A percentile compares a stretch with the other conserved stretches of the same genome.
Evolutionary conservation across 2,888 invertebrate genomes (phyloP).

Genomic region (Dermolepida albohirtum): DNA sequence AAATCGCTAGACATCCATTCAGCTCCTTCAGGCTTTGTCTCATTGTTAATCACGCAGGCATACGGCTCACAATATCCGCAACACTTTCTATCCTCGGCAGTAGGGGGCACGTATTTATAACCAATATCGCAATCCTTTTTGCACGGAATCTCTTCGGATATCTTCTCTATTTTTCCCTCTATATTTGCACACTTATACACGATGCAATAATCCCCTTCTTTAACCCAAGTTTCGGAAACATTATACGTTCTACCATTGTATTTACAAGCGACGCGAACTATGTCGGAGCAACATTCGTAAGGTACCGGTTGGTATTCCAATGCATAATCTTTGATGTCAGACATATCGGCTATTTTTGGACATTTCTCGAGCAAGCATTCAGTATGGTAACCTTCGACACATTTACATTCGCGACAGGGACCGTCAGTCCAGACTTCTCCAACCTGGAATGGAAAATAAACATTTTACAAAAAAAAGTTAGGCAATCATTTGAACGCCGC

Average conservation of each 20-base stretch:
- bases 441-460: slow-evolving; percentile 58
- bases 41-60: slow-evolving; percentile 67
- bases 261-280: slow-evolving; percentile 72
- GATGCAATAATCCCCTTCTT: slow-evolving; percentile 68
- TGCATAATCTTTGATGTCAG: slow-evolving; percentile 69
- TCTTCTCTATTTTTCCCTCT: slow-evolving; percentile 67
- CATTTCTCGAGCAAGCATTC: slow-evolving; percentile 70
- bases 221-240: slow-evolving; percentile 73
- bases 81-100: slow-evolving; percentile 66
- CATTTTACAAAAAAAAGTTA: neutral
- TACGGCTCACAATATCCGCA: slow-evolving; percentile 75
- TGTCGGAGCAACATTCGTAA: slow-evolving; percentile 74
- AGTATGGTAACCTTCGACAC: slow-evolving; percentile 62
- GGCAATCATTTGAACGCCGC: too few species aligned
- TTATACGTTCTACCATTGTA: slow-evolving; percentile 62
- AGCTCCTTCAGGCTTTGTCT: slow-evolving; percentile 66
- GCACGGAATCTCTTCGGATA: slow-evolving; percentile 70
- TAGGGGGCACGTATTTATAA: slow-evolving; percentile 66
- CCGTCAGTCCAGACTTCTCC: slow-evolving; percentile 78
- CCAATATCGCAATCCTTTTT: slow-evolving; percentile 68
- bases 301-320: slow-evolving; percentile 68
- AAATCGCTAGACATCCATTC: slow-evolving; percentile 73
- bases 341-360: slow-evolving; percentile 61
- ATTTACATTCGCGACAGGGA: slow-evolving; percentile 75
- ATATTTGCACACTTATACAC: slow-evolving; percentile 67